These are phyloP conservation scores for Eristalis intricaria DNA, from an alignment of 2,888 invertebrate species.

Conservation along the genomic window DNA sequence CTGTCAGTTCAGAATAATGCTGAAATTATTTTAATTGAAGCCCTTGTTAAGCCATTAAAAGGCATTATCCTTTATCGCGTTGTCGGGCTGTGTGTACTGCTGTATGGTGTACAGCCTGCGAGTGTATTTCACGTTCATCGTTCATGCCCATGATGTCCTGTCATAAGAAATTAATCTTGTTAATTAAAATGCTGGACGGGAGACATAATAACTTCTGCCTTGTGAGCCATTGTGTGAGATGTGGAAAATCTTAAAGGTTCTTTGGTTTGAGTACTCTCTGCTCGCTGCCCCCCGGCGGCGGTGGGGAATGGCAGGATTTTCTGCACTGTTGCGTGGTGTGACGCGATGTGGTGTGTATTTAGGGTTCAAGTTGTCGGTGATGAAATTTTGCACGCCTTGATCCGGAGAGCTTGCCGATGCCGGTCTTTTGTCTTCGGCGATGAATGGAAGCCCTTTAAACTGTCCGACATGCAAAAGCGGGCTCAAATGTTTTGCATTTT, in stretches of 20 bases:
- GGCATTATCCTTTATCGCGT: constrained; percentile 64
- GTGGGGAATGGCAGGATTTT: neutral
- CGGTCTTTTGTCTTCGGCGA: too few species aligned
- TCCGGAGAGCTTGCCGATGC: too few species aligned
- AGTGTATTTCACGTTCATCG: neutral
- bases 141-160: constrained; percentile 33
- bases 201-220: constrained; percentile 58
- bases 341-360: neutral
- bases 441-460: too few species aligned
- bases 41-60: constrained; percentile 71
- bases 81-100: neutral
- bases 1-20: constrained; percentile 63
- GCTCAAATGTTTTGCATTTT: too few species aligned
- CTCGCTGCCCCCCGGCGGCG: too few species aligned
- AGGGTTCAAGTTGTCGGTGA: neutral
- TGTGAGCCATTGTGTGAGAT: neutral
- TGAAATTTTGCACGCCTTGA: neutral
- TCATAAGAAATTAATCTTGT: constrained; percentile 71
- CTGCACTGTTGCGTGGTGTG: neutral
- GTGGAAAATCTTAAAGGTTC: neutral
- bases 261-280: neutral
- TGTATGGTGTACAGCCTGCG: constrained; percentile 2
- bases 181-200: constrained; percentile 69
- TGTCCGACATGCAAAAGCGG: too few species aligned
- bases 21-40: constrained; percentile 71